Conservation (phyloP, 2,113 vertebrate species). For the Tinamus guttatus region DNA sequence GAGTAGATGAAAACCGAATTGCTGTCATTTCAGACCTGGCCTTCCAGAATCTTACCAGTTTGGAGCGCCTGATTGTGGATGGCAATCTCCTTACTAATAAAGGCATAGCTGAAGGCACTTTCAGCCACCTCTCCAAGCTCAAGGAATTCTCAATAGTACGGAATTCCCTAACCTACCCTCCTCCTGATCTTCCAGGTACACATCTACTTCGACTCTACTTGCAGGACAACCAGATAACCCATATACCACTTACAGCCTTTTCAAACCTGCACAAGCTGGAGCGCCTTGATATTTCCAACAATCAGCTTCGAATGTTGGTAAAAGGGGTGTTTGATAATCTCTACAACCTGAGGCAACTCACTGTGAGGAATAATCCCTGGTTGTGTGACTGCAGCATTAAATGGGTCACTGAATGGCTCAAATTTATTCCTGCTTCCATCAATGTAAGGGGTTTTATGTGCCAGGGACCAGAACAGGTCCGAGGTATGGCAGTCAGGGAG, state of each 20-base stretch:
- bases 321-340: constrained; percentile 93
- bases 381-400: constrained; percentile 94
- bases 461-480: constrained; percentile 91
- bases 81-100: constrained; percentile 96
- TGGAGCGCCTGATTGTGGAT: constrained; percentile 93
- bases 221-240: constrained; percentile 96
- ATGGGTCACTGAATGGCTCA: constrained; percentile 98
- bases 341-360: constrained; percentile 89
- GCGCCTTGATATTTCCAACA: constrained; percentile 93
- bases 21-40: constrained; percentile 93
- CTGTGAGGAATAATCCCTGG: constrained; percentile 94
- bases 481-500: constrained; percentile 96
- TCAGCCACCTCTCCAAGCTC: constrained; percentile 90
- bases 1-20: constrained; percentile 96
- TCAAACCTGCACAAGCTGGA: constrained; percentile 89
- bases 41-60: constrained; percentile 92
- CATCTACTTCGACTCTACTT: constrained; percentile 90
- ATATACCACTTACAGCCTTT: constrained; percentile 92
- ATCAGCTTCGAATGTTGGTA: constrained; percentile 89
- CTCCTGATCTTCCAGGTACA: constrained; percentile 88
- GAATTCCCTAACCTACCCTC: constrained; percentile 93
- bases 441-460: constrained; percentile 96
- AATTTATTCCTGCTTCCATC: constrained; percentile 86
- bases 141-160: constrained; percentile 92
- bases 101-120: constrained; percentile 92